phyloP scores from a whole-genome alignment of 2,113 vertebrate genomes.

The Eptesicus fuscus region DNA sequence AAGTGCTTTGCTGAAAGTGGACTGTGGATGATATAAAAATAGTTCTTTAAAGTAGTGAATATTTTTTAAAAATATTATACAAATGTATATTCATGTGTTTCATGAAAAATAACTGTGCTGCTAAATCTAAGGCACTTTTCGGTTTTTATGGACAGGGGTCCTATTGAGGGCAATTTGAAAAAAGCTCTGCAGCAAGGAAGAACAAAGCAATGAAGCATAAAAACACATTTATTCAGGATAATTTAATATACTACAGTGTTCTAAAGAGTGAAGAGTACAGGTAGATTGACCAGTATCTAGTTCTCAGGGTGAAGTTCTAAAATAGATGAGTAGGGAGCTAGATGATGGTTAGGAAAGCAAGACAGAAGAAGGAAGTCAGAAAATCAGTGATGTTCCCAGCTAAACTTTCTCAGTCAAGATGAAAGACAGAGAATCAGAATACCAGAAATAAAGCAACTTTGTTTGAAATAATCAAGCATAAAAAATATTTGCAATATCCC shows the following conservation, averaged over 20 bases:
- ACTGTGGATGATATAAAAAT: neutral
- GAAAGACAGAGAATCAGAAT: neutral
- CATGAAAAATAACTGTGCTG: neutral
- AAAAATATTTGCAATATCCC: neutral
- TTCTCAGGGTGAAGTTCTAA: neutral
- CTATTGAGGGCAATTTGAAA: neutral
- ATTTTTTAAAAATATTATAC: neutral
- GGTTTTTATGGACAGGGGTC: neutral
- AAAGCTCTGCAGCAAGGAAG: neutral
- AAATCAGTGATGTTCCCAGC: neutral
- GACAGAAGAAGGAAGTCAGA: neutral
- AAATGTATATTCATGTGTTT: neutral
- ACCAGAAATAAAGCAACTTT: neutral
- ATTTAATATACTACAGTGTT: neutral
- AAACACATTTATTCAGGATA: neutral
- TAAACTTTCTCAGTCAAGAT: neutral
- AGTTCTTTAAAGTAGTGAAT: neutral
- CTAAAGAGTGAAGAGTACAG: neutral
- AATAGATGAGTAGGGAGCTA: neutral
- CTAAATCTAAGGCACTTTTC: neutral
- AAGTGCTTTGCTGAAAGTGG: neutral
- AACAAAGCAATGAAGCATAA: neutral
- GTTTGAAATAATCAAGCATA: neutral
- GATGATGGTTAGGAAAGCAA: neutral
- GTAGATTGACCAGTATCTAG: neutral